Evolutionary conservation across 1,140 invertebrate species (phyloP).

Genomic region (Ruditapes philippinarum): DNA sequence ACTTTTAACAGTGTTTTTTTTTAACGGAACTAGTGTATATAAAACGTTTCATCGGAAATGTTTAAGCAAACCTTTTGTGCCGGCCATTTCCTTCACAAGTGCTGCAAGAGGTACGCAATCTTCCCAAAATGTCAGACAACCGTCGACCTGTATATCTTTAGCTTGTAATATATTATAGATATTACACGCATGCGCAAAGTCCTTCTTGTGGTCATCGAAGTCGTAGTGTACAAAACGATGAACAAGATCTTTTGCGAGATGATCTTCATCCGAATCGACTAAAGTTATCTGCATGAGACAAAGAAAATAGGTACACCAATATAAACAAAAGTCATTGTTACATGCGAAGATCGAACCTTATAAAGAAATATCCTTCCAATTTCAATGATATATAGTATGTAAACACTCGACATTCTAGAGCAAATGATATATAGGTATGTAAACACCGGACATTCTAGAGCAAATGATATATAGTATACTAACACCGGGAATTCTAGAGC

Average conservation of each 20-base stretch:
- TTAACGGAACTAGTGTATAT: no score
- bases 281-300: constrained; percentile 68
- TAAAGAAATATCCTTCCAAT: no score
- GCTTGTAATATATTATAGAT: constrained; percentile 67
- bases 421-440: no score
- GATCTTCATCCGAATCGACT: constrained; percentile 67
- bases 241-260: constrained; percentile 35
- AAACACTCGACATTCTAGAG: no score
- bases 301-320: no score
- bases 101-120: constrained; percentile 73
- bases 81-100: constrained; percentile 58
- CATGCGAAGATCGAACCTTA: no score
- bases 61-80: constrained; percentile 49
- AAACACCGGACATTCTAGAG: no score
- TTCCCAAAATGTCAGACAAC: constrained; percentile 76
- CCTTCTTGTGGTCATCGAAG: constrained; percentile 68
- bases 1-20: neutral
- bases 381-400: no score
- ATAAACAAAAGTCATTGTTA: no score
- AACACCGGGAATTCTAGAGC: no score
- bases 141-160: constrained; percentile 53
- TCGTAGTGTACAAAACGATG: constrained; percentile 65
- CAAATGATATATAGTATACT: no score
- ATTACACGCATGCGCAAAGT: constrained; percentile 53
- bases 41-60: neutral